phyloP scores from a whole-genome alignment of 2,888 invertebrate species.

The Eupsilia transversa region DNA sequence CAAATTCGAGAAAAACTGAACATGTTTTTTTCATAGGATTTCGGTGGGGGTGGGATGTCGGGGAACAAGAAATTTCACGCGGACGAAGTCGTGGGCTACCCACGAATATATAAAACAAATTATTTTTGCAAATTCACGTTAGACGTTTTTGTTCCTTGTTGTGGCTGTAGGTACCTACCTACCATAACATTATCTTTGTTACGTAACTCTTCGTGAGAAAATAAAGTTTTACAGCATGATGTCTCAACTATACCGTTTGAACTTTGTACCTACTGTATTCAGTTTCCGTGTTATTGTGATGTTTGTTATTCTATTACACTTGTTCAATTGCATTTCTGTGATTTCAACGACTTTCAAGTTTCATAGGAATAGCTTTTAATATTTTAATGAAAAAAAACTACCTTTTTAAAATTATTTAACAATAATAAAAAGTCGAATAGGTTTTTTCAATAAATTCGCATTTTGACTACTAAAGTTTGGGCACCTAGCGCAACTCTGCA shows the following conservation, averaged over 20 bases:
- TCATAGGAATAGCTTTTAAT: neutral
- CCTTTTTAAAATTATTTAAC: neutral
- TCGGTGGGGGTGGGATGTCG: too few species aligned
- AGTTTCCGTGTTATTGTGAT: constrained; percentile 31
- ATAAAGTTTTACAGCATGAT: constrained; percentile 9
- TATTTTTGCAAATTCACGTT: neutral
- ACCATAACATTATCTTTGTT: neutral
- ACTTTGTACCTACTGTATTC: constrained; percentile 22
- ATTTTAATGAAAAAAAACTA: neutral
- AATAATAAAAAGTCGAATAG: neutral
- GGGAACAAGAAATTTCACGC: neutral
- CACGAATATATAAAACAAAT: neutral
- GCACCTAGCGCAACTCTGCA: too few species aligned
- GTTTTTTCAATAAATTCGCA: neutral
- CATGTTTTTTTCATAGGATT: too few species aligned
- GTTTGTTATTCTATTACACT: constrained; percentile 1
- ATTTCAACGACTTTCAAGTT: neutral
- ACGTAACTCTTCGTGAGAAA: constrained; percentile 36
- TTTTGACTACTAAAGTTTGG: neutral
- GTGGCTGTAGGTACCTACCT: neutral
- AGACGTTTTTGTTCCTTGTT: neutral
- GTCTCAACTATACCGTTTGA: constrained; percentile 11
- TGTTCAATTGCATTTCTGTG: neutral
- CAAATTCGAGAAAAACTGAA: too few species aligned
- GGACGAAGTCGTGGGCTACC: neutral